Evolutionary conservation across 2,888 invertebrate genomes (phyloP), one percentile per base, ranked within the genome.

Genomic region (Melinopterus prodromus): DNA sequence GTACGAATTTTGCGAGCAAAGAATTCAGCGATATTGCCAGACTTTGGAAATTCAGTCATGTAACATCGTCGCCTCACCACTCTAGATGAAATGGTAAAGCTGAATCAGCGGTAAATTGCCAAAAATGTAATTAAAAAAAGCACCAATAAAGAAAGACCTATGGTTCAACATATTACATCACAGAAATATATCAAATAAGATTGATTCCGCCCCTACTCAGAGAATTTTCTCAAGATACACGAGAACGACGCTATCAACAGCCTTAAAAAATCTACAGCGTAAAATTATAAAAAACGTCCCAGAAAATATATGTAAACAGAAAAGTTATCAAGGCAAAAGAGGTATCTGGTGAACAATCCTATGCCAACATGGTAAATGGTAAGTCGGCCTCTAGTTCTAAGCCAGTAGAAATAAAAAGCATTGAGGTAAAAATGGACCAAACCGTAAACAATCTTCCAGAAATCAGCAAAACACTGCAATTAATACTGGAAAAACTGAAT

Each of bases 61-160:
- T 77, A n/a, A 82, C 84, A 2, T 83, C 83, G 5, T 83, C 84
- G 15, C 84, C 84, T 15, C 79, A 82, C 16, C 38, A 76, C 16
- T 38, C 76, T 37, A 35, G 37, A 76, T 38, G 37, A 38, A 76
- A 76, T 36, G 85, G 84, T 4, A 85, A 85, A 81, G 83, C 83
- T 0, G 72, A 72, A 26, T 72, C 72, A 72, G 72, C 72, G 6
- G 72, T 16, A 71, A 71, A 72, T 16, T 16, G 35, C 16, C 5
- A 72, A 72, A 72, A 72, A 26, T 16, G 1, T 72, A 26, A 74
- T 74, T 12, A 2, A 35, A 36, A 74, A 74, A 36, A 74, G 7
- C 4, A 35, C 16, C 2, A 12, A 74, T 7, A n/a, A n/a, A n/a
- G n/a, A n/a, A 36, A 35, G 74, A 74, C 4, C 12, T 72, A 26